Evolutionary conservation across 2,888 invertebrate genomes (phyloP), one percentile per base, ranked within the genome.

Genomic region (Cephus rjabovi): DNA sequence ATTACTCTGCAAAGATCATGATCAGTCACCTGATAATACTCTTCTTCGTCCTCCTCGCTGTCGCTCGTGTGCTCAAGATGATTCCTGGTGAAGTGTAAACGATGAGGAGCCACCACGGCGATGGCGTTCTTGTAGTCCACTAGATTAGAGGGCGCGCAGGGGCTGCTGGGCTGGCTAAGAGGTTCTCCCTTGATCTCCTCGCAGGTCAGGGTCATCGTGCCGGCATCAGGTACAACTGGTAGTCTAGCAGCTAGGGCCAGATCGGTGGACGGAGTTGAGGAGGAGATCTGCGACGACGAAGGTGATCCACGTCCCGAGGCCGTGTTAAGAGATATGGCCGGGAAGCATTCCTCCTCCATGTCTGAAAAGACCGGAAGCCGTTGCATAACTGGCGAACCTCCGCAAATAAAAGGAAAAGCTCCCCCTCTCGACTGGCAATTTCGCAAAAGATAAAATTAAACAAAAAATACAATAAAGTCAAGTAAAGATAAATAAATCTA

Each of bases 301-400:
- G 85, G 81, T 30, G 86, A 86, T 34, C 84, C 84, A 33, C 87
- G 87, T 69, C 92, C 93, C 79, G 93, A 93, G 34, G 94, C 93
- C 77, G 93, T 92, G 87, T 94, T 94, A 90, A 97, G 94, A 81
- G 97, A 95, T 90, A 97, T 96, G 79, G 95, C 95, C 79, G 96
- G 96, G 92, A 96, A 97, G 91, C 96, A 96, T 90, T 97, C 97
- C 87, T 97, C 97, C 91, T 97, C 97, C 95, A 97, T 96, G 88
- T 97, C 97, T 97, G 83, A 56, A 56, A 56, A 56, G 23, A 56
- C 56, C 56, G 56, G 56, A 56, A 56, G 23, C 56, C 23, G 56
- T 56, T 56, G 23, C 56, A 23, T 56, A 56, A 56, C 56, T 23
- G 23, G 56, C 56, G 23, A 23, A 56, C 56, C 56, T 56, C 9